Evolutionary conservation across 2,888 invertebrate species (phyloP), one percentile per base, ranked within the genome.

Genomic region (Lysandra bellargus): DNA sequence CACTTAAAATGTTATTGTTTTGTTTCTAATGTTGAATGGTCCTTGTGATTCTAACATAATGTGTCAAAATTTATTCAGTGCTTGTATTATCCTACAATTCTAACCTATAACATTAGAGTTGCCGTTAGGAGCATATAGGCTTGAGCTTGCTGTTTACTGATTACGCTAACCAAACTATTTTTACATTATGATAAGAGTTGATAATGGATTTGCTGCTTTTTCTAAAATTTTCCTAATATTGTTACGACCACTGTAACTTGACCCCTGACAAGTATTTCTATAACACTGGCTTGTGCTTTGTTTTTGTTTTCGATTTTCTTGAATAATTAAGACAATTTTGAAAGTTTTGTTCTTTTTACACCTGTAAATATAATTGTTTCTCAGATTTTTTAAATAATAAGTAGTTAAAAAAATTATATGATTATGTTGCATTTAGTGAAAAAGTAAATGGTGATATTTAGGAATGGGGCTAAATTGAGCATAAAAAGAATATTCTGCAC

Each of bases 11-110:
- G 79, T 81, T 79, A 86, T 87, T 89, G 88, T 88, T 88, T 83
- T 84, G 83, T 83, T 88, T 91, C 91, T 89, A 86, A 90, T 92
- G 90, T 92, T 92, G 92, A 92, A 94, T 94, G 94, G 94, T 94
- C 94, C 94, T 94, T 93, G 94, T 94, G 89, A 91, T 94, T 94
- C 93, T 94, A 94, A 94, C 94, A 90, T 85, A 75, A 82, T 82
- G 81, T 76, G 76, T 53, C 76, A 81, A 79, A 81, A 79, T 84
- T 83, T 80, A 85, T 80, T 82, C 83, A 85, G 85, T 85, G 83
- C 80, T 83, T 86, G 80, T 83, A 53, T 53, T 53, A 14, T 84
- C 84, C 84, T 83, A 80, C 79, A 83, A 84, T 78, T 76, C 72
- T 80, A 77, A 69, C 78, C 60, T 79, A 53, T 80, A 78, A 60